Base-by-base conservation (phyloP, 2,113 vertebrate species). In the Colistium nudipinnis region DNA sequence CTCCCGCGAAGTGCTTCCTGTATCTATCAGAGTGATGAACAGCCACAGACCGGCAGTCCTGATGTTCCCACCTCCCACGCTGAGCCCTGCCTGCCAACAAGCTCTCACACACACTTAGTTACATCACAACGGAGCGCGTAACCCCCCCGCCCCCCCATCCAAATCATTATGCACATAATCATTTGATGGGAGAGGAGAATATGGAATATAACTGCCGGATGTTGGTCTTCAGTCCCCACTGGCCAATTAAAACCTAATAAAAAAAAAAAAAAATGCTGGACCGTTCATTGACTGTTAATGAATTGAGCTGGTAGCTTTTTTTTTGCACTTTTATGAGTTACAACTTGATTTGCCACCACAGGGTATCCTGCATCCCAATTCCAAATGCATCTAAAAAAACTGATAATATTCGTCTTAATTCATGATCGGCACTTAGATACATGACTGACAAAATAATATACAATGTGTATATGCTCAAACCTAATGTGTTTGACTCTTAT, bases 21-120 rank as follows among this genome's bases (percentile, higher is more conserved):
- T 55, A 82, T 80, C 74, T 39, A 71, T 83, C 82, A 33, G 38
- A 27, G 71, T 70, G 74, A 87, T 82, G 74, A 81, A 56, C 78
- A 36, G 83, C 76, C 76, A 74, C 75, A 63, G 70, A 28, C 80
- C 65, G 79, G 38, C 79, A 52, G 63, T 52, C 64, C 67, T 63
- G 64, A 62, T 59, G 1, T 49, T 56, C 69, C 59, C 76, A 20
- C 68, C 76, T 66, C 84, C 81, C 72, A 82, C 76, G 65, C 36
- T 0, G 24, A 59, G 53, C 45, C 28, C 56, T 3, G 13, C 81
- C 76, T 82, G 80, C 73, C 88, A 85, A 78, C 63, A 16, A 76
- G 57, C 62, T 36, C 61, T 74, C 78, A 64, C 73, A 56, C 72
- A 67, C 54, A 47, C 39, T 17, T 0, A n/a, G 57, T 81, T 82